These are phyloP conservation scores for Thelaira solivaga DNA, from an alignment of 2,888 invertebrate genomes.

Conservation along the genomic window DNA sequence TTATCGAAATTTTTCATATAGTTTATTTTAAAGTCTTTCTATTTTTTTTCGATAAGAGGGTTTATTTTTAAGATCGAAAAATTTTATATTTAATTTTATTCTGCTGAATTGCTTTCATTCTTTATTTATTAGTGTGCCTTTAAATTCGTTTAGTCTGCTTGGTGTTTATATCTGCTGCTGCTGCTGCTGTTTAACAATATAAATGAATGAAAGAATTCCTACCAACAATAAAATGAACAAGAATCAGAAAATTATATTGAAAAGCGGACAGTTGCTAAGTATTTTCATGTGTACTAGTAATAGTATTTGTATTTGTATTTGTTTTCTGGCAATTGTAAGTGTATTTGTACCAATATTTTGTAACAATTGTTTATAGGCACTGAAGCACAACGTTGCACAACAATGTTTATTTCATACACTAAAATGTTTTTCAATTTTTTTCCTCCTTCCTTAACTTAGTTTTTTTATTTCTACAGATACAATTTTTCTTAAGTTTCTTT, in stretches of 20 bases:
- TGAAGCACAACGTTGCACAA: slow-evolving; percentile 67
- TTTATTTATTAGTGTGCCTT: background rate
- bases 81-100: too few species aligned
- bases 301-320: slow-evolving; percentile 13
- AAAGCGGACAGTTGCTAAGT: slow-evolving; percentile 70
- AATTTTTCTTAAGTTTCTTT: slow-evolving; percentile 18
- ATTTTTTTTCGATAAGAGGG: too few species aligned
- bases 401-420: slow-evolving; percentile 60
- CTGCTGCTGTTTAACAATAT: slow-evolving; percentile 12
- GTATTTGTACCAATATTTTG: slow-evolving; percentile 66
- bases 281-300: slow-evolving; percentile 48
- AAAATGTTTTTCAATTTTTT: background rate
- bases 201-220: slow-evolving; percentile 30
- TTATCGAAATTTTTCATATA: too few species aligned
- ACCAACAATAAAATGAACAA: slow-evolving; percentile 43
- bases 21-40: too few species aligned
- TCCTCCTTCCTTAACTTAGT: background rate
- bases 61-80: too few species aligned
- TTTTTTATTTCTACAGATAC: background rate
- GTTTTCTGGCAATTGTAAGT: too few species aligned
- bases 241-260: slow-evolving; percentile 61
- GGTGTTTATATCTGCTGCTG: background rate
- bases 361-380: slow-evolving; percentile 72
- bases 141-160: background rate
- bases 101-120: too few species aligned